Percentiles rank a stretch among this genome's conserved stretches.
phyloP scores from a whole-genome alignment of 2,888 invertebrate species.

The Latheticus oryzae region DNA sequence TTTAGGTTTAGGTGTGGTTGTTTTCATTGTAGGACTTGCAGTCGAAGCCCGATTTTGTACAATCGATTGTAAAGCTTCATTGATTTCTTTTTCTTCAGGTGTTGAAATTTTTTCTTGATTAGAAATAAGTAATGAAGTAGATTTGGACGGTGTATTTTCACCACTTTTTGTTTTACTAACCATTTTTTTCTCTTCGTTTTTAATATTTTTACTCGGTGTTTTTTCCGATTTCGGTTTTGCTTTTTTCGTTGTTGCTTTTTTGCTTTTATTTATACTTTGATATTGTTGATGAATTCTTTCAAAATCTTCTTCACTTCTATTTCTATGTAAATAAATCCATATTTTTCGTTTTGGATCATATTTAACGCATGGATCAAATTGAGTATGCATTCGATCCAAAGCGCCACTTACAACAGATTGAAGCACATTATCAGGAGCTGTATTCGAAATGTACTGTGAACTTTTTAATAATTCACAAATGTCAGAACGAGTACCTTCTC shows the following conservation, averaged over 20 bases:
- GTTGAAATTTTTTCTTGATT: conserved; percentile 38
- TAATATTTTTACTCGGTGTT: conserved; percentile 42
- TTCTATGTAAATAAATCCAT: conserved; percentile 95
- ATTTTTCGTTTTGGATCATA: conserved; percentile 92
- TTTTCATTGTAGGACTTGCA: conserved; percentile 57
- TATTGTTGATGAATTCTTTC: conserved; percentile 77
- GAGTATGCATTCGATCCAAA: conserved; percentile 88
- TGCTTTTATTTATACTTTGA: conserved; percentile 70
- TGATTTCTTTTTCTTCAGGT: conserved; percentile 58
- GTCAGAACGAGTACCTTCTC: conserved; percentile 92
- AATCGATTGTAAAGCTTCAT: conserved; percentile 63
- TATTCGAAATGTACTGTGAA: conserved; percentile 71
- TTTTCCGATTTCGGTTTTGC: conserved; percentile 57
- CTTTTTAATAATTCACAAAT: conserved; percentile 86
- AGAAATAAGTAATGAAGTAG: conserved; percentile 42
- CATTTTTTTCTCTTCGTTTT: conserved; percentile 30
- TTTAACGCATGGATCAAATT: conserved; percentile 92
- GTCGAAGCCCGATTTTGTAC: conserved; percentile 54
- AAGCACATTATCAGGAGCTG: conserved; percentile 73
- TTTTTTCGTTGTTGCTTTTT: conserved; percentile 63
- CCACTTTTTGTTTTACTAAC: conserved; percentile 13
- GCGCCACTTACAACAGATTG: conserved; percentile 91
- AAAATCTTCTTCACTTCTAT: conserved; percentile 71
- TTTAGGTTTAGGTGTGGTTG: conserved; percentile 51
- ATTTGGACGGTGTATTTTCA: conserved; percentile 33